Conservation (phyloP, 2,797 vertebrate species). For the Rhodeus uyekii region DNA sequence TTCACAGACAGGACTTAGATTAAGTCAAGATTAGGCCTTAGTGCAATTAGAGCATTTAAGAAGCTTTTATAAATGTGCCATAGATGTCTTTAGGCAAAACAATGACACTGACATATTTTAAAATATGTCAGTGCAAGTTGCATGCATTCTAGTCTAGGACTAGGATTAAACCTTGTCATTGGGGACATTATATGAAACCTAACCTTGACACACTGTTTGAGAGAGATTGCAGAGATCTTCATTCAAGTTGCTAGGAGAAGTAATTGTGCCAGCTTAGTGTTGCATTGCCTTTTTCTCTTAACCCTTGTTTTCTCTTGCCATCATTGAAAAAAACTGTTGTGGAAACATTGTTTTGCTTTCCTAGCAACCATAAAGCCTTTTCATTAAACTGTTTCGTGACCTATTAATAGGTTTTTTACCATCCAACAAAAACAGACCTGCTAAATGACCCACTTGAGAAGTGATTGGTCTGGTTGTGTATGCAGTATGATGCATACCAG, state of each 20-base stretch:
- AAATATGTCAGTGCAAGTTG: too few species aligned
- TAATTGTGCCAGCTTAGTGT: neutral
- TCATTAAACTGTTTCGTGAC: constrained; percentile 12
- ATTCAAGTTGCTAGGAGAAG: neutral
- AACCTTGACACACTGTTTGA: constrained; percentile 6
- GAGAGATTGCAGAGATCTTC: neutral
- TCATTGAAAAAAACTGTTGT: neutral
- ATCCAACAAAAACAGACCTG: constrained; percentile 15
- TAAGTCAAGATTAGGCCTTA: too few species aligned
- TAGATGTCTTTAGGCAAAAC: too few species aligned
- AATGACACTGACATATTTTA: too few species aligned
- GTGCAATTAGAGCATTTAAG: too few species aligned
- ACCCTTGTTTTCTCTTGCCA: neutral
- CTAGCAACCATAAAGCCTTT: neutral
- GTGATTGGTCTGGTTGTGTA: neutral
- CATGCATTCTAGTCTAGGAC: too few species aligned
- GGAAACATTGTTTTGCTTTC: neutral
- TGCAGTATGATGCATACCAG: neutral
- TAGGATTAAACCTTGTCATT: too few species aligned
- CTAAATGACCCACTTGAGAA: constrained; percentile 19
- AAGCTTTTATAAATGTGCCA: too few species aligned
- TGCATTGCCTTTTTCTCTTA: neutral
- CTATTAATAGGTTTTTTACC: constrained; percentile 22
- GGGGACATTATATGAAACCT: neutral
- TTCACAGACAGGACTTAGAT: too few species aligned